phyloP scores from a whole-genome alignment of 1,140 invertebrate species.

The Drosophila tropicalis region DNA sequence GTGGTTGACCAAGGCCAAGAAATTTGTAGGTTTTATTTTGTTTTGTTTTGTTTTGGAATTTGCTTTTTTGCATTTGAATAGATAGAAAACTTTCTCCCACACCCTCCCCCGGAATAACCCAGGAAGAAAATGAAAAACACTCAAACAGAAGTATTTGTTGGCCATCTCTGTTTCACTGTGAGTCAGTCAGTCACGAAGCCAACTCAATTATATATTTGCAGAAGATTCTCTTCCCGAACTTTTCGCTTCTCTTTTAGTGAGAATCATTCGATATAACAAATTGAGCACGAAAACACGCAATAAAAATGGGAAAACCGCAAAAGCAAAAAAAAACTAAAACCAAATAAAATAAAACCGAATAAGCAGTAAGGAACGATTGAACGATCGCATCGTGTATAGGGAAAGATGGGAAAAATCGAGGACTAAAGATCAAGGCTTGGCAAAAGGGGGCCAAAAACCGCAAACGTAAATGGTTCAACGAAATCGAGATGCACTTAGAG shows the following conservation, averaged over 20 bases:
- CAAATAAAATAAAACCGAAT: slow-evolving; percentile 10
- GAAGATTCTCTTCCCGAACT: slow-evolving; percentile 51
- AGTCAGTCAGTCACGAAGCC: background rate
- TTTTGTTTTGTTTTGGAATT: background rate
- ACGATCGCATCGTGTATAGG: background rate
- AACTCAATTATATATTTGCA: slow-evolving; percentile 54
- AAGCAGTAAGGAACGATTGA: background rate
- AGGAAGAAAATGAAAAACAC: background rate
- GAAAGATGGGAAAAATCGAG: slow-evolving; percentile 32
- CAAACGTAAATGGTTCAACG: slow-evolving; percentile 9
- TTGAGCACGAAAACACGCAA: slow-evolving; percentile 69
- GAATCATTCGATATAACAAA: slow-evolving; percentile 81
- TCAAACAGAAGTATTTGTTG: background rate
- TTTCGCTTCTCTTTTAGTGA: slow-evolving; percentile 44
- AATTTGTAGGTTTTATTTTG: slow-evolving; percentile 57
- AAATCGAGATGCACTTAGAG: slow-evolving; percentile 1
- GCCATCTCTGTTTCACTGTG: background rate
- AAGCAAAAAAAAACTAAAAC: slow-evolving; percentile 15
- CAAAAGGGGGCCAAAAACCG: background rate
- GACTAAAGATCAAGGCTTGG: slow-evolving; percentile 43
- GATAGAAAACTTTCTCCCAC: slow-evolving; percentile 5
- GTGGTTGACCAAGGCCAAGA: slow-evolving; percentile 48
- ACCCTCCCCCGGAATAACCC: background rate
- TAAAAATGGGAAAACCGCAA: slow-evolving; percentile 61
- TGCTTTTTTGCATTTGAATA: slow-evolving; percentile 13